These are phyloP conservation scores for Bruchidius siliquastri DNA, from an alignment of 2,888 invertebrate species.

Conservation along the genomic window DNA sequence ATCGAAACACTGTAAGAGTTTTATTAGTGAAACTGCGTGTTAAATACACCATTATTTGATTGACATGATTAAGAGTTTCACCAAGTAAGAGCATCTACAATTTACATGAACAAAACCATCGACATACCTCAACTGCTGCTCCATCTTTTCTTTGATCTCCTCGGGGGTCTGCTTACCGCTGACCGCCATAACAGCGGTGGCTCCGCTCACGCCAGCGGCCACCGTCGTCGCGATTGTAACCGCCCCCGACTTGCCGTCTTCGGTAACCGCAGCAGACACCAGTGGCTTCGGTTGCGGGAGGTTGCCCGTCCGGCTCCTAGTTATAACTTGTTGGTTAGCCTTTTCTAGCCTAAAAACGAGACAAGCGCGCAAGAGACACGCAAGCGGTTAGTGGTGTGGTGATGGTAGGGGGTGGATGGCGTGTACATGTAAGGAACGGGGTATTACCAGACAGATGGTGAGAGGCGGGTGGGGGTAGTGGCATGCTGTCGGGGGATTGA, in stretches of 20 bases:
- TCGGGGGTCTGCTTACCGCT: constrained; percentile 61
- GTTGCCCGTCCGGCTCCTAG: constrained; percentile 76
- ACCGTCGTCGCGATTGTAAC: constrained; percentile 38
- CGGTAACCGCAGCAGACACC: constrained; percentile 35
- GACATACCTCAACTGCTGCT: constrained; percentile 69
- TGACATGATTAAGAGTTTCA: too few relatives aligned
- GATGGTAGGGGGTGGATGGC: constrained; percentile 8
- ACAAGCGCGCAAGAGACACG: constrained; percentile 22
- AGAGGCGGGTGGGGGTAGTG: background rate
- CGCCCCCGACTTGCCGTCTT: constrained; percentile 31
- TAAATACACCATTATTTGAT: too few relatives aligned
- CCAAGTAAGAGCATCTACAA: too few relatives aligned
- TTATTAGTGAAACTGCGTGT: too few relatives aligned
- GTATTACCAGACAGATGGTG: background rate
- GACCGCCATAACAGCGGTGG: constrained; percentile 32
- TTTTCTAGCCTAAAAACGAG: constrained; percentile 58
- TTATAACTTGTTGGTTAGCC: constrained; percentile 70
- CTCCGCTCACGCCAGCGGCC: background rate
- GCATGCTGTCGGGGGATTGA: background rate
- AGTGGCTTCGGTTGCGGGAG: constrained; percentile 51
- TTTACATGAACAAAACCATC: background rate
- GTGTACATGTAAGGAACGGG: background rate
- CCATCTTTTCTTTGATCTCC: constrained; percentile 86
- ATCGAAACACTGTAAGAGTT: too few relatives aligned
- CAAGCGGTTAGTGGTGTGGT: constrained; percentile 14